These are phyloP conservation scores for Siderastrea radians DNA, from an alignment of 92 coral and sea anemone species.

Conservation along the genomic window DNA sequence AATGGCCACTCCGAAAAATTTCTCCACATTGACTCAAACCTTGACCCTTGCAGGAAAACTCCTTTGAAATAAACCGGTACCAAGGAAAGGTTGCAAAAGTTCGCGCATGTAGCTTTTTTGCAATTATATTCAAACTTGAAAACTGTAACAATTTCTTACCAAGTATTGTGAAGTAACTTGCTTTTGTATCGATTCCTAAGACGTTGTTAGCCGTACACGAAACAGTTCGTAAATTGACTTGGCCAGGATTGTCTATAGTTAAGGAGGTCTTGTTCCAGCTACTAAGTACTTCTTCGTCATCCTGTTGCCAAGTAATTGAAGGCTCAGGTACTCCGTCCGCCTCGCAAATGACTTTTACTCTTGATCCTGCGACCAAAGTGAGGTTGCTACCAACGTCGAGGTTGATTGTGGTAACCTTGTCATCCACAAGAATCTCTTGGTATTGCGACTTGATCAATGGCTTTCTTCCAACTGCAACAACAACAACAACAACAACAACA, in stretches of 20 bases:
- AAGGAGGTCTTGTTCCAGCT: conserved; percentile 52
- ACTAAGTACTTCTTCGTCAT: conserved; percentile 45
- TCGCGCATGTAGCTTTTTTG: no score
- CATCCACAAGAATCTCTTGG: conserved; percentile 15
- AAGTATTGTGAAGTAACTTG: conserved; percentile 52
- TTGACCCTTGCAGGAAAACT: no score
- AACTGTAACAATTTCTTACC: conserved; percentile 47
- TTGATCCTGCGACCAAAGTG: conserved; percentile 60
- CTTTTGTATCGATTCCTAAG: conserved; percentile 56
- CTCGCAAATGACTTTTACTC: conserved; percentile 59
- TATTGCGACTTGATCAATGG: conserved; percentile 48
- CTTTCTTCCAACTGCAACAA: conserved; percentile 52
- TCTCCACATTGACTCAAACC: no score
- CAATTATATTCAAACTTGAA: neutral
- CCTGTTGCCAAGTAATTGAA: conserved; percentile 70
- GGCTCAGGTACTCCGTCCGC: conserved; percentile 84
- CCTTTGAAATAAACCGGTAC: no score
- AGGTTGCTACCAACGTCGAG: conserved; percentile 64
- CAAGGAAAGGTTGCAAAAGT: no score
- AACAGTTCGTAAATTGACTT: conserved; percentile 43
- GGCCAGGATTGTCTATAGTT: conserved; percentile 23
- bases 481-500: neutral
- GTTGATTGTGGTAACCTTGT: conserved; percentile 29
- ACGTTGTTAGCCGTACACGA: conserved; percentile 66
- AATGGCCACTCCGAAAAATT: no score